These are phyloP conservation scores for Heliconius melpomene DNA, from an alignment of 1,140 invertebrate genomes.

Conservation along the genomic window DNA sequence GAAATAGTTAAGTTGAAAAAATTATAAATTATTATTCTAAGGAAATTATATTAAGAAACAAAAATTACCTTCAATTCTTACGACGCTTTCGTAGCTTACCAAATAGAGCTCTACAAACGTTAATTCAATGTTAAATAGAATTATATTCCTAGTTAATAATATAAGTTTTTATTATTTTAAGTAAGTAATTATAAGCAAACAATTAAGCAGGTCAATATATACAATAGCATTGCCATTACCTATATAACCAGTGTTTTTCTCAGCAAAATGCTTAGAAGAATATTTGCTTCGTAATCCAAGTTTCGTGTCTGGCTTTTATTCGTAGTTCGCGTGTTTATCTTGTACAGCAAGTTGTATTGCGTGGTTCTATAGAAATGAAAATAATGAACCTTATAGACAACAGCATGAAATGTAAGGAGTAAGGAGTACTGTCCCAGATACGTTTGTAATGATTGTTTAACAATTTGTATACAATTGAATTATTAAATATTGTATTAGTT, in stretches of 20 bases:
- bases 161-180: too few species aligned
- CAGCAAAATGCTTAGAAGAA: constrained; percentile 54
- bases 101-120: too few species aligned
- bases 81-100: background rate
- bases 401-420: constrained; percentile 35
- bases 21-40: too few species aligned
- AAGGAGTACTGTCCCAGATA: constrained; percentile 32
- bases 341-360: constrained; percentile 69
- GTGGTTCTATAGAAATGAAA: constrained; percentile 67
- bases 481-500: too few species aligned
- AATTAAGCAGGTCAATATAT: background rate
- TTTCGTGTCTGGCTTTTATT: constrained; percentile 66
- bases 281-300: constrained; percentile 64
- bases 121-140: too few species aligned
- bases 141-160: too few species aligned
- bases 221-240: background rate
- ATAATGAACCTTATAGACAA: constrained; percentile 66
- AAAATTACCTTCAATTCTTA: too few species aligned
- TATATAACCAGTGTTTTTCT: constrained; percentile 9
- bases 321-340: constrained; percentile 75
- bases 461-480: background rate
- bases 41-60: too few species aligned
- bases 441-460: constrained; percentile 20
- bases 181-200: too few species aligned
- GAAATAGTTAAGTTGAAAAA: background rate